Conservation (phyloP, 1,140 invertebrate species). For the Druon quercuslanigerum region DNA sequence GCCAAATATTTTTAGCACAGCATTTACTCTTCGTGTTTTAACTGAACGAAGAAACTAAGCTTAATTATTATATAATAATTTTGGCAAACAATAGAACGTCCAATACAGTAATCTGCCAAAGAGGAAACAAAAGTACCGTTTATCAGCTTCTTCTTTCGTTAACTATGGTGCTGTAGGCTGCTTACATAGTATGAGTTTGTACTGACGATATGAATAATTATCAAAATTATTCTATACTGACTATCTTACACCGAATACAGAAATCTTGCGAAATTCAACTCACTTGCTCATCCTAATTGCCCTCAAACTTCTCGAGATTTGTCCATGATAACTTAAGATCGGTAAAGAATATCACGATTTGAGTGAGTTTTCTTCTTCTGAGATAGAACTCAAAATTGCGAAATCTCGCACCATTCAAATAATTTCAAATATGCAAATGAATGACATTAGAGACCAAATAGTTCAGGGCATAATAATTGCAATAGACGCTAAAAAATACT, state of each 20-base stretch:
- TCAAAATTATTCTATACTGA: background rate
- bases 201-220: background rate
- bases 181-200: background rate
- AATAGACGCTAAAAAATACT: conserved; percentile 14
- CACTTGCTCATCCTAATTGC: background rate
- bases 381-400: background rate
- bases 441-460: background rate
- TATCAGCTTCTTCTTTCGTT: background rate
- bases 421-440: background rate
- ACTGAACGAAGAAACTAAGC: background rate
- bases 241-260: background rate
- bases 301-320: background rate
- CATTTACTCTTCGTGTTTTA: background rate
- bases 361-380: background rate
- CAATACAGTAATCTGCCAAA: background rate
- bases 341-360: background rate
- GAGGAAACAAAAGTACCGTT: background rate
- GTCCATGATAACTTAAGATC: conserved; percentile 2
- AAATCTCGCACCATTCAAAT: background rate
- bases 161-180: background rate
- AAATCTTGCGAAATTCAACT: conserved; percentile 27
- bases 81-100: background rate
- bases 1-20: background rate
- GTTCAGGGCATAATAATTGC: background rate
- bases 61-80: background rate